A percentile compares a stretch with the other conserved stretches of the same genome.
Conservation (phyloP, 2,113 vertebrate genomes). For the Chloebia gouldiae region DNA sequence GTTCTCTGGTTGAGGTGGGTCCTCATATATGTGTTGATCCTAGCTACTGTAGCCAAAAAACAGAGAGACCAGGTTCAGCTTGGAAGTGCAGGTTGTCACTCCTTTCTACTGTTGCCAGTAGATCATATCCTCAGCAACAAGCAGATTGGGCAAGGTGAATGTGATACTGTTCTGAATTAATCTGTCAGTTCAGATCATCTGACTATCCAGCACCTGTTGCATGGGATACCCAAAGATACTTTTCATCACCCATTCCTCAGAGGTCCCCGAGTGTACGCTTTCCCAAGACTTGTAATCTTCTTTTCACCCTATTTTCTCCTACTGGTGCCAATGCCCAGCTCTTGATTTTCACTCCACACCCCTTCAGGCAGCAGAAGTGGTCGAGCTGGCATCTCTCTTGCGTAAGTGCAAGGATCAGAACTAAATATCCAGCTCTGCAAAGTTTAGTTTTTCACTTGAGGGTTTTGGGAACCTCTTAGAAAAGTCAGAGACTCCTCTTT, state of each 20-base stretch:
- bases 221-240: neutral
- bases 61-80: neutral
- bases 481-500: neutral
- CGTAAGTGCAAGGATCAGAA: neutral
- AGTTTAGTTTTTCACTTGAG: neutral
- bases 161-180: neutral
- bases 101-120: neutral
- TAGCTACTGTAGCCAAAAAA: neutral
- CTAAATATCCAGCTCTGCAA: neutral
- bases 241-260: neutral
- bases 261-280: neutral
- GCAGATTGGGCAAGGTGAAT: neutral
- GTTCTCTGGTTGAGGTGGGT: neutral
- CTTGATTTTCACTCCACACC: neutral
- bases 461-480: neutral
- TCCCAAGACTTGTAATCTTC: neutral
- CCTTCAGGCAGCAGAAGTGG: neutral
- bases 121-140: neutral
- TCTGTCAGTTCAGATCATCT: neutral
- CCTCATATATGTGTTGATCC: neutral
- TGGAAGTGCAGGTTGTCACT: neutral
- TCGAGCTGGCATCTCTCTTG: neutral
- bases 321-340: neutral
- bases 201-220: neutral
- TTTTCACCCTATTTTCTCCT: neutral